A percentile compares a stretch with the other conserved stretches of the same genome.
Conservation (phyloP, 2,888 invertebrate genomes). For the Cataglyphis altisquamis region DNA sequence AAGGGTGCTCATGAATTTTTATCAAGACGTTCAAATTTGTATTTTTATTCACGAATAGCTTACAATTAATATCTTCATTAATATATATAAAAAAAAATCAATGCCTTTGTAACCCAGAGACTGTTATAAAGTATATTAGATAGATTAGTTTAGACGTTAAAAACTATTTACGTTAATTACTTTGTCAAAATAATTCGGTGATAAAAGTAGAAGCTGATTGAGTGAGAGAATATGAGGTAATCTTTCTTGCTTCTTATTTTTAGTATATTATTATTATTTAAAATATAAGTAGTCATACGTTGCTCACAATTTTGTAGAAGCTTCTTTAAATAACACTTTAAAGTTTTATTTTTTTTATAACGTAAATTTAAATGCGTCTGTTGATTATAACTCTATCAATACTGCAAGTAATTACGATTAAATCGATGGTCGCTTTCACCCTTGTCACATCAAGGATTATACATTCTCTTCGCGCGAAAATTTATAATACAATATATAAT, state of each 20-base stretch:
- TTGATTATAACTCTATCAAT: neutral
- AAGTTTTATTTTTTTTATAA: neutral
- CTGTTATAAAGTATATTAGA: neutral
- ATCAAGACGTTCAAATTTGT: slow-evolving; percentile 7
- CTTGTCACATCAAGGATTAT: neutral
- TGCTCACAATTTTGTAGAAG: neutral
- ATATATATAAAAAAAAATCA: neutral
- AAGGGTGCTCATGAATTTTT: neutral
- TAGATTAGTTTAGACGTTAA: no score
- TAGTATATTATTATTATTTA: no score
- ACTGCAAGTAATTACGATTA: neutral
- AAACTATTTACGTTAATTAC: neutral
- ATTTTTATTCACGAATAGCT: slow-evolving; percentile 15
- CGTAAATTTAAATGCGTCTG: neutral
- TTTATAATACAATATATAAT: neutral
- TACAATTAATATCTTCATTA: neutral
- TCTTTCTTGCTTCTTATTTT: neutral
- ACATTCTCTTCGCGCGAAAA: neutral
- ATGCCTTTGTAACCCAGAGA: neutral
- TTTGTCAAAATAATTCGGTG: neutral
- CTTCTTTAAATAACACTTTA: neutral
- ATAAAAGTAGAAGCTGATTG: neutral
- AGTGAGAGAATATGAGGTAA: neutral
- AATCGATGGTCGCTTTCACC: neutral
- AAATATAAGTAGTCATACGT: neutral